Evolutionary conservation across 2,797 vertebrate genomes (phyloP).

Genomic region (Sphaeramia orbicularis): DNA sequence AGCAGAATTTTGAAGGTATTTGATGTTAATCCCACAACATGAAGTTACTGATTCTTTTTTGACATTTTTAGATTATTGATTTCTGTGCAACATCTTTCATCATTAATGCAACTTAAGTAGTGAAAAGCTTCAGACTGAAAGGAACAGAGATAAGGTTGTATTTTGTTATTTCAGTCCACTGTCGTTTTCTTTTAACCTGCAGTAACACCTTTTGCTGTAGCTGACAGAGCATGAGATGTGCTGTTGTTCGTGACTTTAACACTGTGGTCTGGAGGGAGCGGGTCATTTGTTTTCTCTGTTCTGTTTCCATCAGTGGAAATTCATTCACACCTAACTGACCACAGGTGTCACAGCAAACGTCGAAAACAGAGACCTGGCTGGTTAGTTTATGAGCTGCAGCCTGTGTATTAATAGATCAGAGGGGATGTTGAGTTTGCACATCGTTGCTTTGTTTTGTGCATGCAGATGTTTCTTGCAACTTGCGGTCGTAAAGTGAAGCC

Average conservation of each 20-base stretch:
- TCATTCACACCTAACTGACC: conserved; percentile 9
- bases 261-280: background rate
- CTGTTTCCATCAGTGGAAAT: conserved; percentile 50
- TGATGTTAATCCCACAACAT: no score
- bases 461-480: background rate
- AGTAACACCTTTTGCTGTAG: no score
- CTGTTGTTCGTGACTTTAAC: background rate
- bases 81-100: no score
- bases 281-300: conserved; percentile 38
- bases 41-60: no score
- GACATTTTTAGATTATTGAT: no score
- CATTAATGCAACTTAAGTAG: no score
- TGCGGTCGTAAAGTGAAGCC: no score
- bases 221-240: background rate
- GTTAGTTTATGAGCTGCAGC: background rate
- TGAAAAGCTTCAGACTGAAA: no score
- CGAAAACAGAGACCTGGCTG: background rate
- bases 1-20: no score
- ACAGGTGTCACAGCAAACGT: conserved; percentile 12
- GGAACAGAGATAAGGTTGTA: no score
- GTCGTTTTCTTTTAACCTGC: no score
- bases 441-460: background rate
- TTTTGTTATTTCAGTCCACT: no score
- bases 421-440: conserved; percentile 13
- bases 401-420: conserved; percentile 10